Conservation (phyloP, 2,888 invertebrate genomes). For the Anthophora plumipes region DNA sequence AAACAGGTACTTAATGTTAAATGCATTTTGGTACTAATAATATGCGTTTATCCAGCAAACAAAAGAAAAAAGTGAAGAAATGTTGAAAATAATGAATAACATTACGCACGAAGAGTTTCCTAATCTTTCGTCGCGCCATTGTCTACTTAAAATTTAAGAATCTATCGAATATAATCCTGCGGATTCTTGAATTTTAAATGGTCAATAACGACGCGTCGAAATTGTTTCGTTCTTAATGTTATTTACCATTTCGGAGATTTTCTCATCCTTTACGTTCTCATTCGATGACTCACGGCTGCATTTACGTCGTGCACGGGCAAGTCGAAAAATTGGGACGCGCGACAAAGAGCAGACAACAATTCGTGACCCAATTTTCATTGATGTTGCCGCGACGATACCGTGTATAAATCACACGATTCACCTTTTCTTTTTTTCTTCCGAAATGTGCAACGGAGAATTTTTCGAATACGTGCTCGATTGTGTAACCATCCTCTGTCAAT, state of each 20-base stretch:
- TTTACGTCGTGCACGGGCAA: slow-evolving; percentile 27
- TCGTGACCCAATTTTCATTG: slow-evolving; percentile 56
- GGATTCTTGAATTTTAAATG: too few species aligned
- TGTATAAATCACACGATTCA: slow-evolving; percentile 28
- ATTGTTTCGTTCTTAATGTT: slow-evolving; percentile 1
- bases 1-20: too few species aligned
- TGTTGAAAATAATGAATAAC: too few species aligned
- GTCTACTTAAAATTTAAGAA: too few species aligned
- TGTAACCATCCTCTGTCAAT: slow-evolving; percentile 37
- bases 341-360: slow-evolving; percentile 56
- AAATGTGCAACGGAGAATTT: slow-evolving; percentile 13
- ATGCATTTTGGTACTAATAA: too few species aligned
- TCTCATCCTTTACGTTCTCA: slow-evolving; percentile 2
- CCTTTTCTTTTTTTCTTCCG: too few species aligned
- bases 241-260: slow-evolving; percentile 5
- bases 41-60: too few species aligned
- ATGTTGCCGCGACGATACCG: slow-evolving; percentile 5
- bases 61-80: too few species aligned
- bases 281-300: slow-evolving; percentile 57
- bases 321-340: slow-evolving; percentile 64
- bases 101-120: too few species aligned
- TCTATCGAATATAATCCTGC: too few species aligned
- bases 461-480: slow-evolving; percentile 39
- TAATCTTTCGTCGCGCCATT: too few species aligned
- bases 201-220: too few species aligned